These are phyloP conservation scores for Takifugu rubripes DNA, from an alignment of 2,797 vertebrate genomes.

Conservation along the genomic window DNA sequence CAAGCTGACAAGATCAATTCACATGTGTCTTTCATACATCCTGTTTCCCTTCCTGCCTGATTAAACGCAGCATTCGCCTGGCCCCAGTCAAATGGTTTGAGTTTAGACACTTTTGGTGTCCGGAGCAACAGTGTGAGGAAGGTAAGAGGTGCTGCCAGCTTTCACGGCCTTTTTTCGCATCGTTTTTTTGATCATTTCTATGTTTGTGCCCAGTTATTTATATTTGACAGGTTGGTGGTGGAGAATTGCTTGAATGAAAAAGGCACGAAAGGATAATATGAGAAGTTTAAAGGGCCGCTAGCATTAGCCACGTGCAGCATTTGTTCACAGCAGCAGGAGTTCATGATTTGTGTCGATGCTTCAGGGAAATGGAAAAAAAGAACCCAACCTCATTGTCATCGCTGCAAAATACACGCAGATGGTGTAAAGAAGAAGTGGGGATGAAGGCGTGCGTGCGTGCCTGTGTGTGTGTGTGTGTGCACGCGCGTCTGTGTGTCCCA, in stretches of 20 bases:
- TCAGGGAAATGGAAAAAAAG: constrained; percentile 16
- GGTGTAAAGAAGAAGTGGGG: not conserved
- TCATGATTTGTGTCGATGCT: constrained; percentile 14
- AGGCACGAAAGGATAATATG: too few relatives aligned
- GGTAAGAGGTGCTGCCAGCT: not conserved
- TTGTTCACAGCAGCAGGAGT: constrained; percentile 19
- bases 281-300: not conserved
- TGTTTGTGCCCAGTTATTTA: too few relatives aligned
- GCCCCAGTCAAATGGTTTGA: constrained; percentile 3
- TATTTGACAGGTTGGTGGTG: too few relatives aligned
- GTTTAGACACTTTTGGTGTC: constrained; percentile 17
- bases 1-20: constrained; percentile 37
- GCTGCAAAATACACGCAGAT: constrained; percentile 6
- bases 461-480: constrained; percentile 10
- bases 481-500: constrained; percentile 11
- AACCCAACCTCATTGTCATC: constrained; percentile 11
- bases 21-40: constrained; percentile 41
- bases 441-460: constrained; percentile 1
- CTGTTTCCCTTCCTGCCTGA: constrained; percentile 51
- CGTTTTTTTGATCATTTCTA: not conserved
- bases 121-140: constrained; percentile 2
- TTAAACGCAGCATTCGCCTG: constrained; percentile 28
- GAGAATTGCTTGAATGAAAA: too few relatives aligned
- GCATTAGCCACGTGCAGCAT: constrained; percentile 3
- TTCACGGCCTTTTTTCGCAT: not conserved